Percentiles rank a stretch among this genome's conserved stretches.
These are phyloP conservation scores for Urocitellus parryii DNA, from an alignment of 2,113 vertebrate species.

Conservation along the genomic window DNA sequence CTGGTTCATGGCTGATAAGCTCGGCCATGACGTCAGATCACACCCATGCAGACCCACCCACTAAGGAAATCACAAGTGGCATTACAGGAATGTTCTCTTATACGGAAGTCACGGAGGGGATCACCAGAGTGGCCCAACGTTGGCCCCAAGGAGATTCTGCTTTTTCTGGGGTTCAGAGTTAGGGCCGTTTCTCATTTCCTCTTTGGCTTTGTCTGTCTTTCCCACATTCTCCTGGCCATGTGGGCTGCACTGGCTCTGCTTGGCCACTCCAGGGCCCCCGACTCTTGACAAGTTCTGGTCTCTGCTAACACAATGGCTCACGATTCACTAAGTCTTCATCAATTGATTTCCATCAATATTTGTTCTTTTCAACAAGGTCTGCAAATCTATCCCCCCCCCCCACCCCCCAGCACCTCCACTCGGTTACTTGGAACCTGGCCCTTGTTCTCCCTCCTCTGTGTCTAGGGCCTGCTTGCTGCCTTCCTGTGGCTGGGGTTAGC, in stretches of 20 bases:
- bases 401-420: too few species aligned
- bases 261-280: not conserved
- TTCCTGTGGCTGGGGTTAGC: fast-evolving
- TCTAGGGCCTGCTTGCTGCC: fast-evolving
- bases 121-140: fast-evolving
- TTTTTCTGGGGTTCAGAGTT: too few species aligned
- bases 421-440: not conserved
- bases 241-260: too few species aligned
- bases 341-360: not conserved
- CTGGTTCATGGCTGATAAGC: too few species aligned
- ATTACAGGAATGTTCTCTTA: too few species aligned
- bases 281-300: not conserved
- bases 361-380: not conserved
- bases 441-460: not conserved
- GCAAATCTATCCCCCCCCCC: not conserved
- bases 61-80: too few species aligned
- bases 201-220: not conserved
- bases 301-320: not conserved
- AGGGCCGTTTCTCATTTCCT: not conserved
- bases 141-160: not conserved
- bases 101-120: too few species aligned
- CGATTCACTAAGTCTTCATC: not conserved
- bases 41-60: not conserved
- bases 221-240: not conserved
- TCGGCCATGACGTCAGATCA: fast-evolving